A percentile compares a stretch with the other conserved stretches of the same genome.
Conservation (phyloP, 2,113 vertebrate species). For the Cyphomyrus discorhynchus region DNA sequence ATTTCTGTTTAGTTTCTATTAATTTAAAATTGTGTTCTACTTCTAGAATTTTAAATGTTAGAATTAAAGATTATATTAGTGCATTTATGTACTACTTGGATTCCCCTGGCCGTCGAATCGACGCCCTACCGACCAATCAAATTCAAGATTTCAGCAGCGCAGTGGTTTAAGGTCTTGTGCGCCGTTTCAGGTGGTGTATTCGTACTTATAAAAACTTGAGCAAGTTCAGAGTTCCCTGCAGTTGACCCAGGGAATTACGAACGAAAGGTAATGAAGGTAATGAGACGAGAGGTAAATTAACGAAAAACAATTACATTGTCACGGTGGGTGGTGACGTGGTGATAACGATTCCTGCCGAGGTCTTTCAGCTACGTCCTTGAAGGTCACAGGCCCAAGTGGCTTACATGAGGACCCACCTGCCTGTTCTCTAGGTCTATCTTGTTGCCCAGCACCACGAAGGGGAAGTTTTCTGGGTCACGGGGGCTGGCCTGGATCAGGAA, state of each 20-base stretch:
- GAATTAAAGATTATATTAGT: background rate
- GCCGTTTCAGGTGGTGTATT: background rate
- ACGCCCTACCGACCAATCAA: background rate
- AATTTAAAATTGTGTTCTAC: background rate
- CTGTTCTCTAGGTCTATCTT: conserved; percentile 96
- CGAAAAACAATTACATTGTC: background rate
- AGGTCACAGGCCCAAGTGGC: too few relatives aligned
- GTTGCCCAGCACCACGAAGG: conserved; percentile 88
- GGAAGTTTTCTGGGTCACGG: conserved; percentile 88
- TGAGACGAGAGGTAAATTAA: background rate
- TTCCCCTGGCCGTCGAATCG: background rate
- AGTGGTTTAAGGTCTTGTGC: too few relatives aligned
- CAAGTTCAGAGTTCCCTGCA: background rate
- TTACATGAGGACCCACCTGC: conserved; percentile 58
- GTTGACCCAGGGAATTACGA: background rate
- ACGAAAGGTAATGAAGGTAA: background rate
- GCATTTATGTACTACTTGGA: background rate
- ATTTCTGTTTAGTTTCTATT: background rate
- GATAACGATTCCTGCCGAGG: background rate
- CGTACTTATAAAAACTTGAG: background rate
- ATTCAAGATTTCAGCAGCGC: background rate
- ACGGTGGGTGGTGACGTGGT: background rate
- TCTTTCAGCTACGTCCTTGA: background rate
- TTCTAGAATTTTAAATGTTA: background rate
- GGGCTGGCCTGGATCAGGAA: conserved; percentile 93